Base-by-base conservation (phyloP, 2,797 vertebrate genomes). In the Corythornis leucogaster region DNA sequence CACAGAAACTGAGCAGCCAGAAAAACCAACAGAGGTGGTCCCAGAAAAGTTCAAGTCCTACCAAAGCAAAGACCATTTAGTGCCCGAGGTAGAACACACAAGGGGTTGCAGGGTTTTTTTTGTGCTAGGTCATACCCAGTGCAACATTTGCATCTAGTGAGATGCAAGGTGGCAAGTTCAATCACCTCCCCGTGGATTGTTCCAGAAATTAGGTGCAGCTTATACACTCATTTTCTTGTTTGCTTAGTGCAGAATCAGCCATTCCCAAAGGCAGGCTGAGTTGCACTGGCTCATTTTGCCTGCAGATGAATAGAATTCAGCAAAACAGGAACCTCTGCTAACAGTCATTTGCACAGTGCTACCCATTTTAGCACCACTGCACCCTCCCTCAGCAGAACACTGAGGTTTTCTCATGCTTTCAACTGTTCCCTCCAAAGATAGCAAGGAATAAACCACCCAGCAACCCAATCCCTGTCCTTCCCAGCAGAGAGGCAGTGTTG, bases 211-310 rank as follows among this genome's bases (percentile, higher is more conserved):
- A 85, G 74, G 74, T 81, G 74, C 77, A 73, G 90, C 55, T 84
- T 35, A 15, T 7, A 30, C 46, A 18, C 74, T 8, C 22, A 33
- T 81, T 91, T 92, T 85, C 83, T 75, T 58, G 77, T 53, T 63
- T 64, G 94, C 62, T 92, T 87, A 81, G 58, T 84, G 83, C 90
- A n/a, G 22, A 68, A 9, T 94, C 92, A 95, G 95, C 83, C 15
- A 0, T 86, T 87, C 78, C 33, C 40, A 75, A 2, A 55, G 67
- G 64, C 75, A 46, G 59, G 71, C 86, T 61, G 76, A 4, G 12
- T 5, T 70, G 84, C 82, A 8, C 82, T 13, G 43, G 26, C 92
- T 81, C 55, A 0, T 3, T 67, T 53, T 11, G 58, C 70, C 74
- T 12, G 48, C 53, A 45, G 19, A 85, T 55, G 62, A 78, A 71